Conservation (phyloP, 1,140 invertebrate genomes). For the Steinernema feltiae region DNA sequence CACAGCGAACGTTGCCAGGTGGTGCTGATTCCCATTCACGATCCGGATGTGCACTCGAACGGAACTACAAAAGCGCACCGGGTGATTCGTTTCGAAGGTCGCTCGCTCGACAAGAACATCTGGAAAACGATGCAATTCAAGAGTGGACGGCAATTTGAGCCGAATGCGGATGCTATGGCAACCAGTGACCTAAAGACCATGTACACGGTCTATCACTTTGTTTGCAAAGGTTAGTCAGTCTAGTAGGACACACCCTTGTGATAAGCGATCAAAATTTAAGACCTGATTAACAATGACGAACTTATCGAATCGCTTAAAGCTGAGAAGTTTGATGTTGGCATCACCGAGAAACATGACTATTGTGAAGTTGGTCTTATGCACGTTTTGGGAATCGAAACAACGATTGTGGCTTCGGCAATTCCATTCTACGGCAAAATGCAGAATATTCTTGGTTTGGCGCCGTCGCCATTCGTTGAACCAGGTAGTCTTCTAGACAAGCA, state of each 20-base stretch:
- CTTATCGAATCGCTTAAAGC: neutral
- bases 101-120: neutral
- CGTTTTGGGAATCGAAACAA: neutral
- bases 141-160: neutral
- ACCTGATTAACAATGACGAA: neutral
- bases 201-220: slow-evolving; percentile 4
- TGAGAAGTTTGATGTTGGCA: neutral
- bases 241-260: too few species aligned
- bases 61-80: neutral
- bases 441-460: neutral
- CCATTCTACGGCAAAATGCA: slow-evolving; percentile 4
- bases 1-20: neutral
- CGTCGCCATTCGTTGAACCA: neutral
- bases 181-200: neutral
- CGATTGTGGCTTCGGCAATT: neutral
- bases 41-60: slow-evolving; percentile 4
- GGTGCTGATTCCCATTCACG: slow-evolving; percentile 11
- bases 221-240: neutral
- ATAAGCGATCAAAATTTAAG: too few species aligned
- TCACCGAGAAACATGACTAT: neutral
- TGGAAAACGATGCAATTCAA: neutral
- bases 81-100: slow-evolving; percentile 4
- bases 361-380: neutral
- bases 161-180: neutral
- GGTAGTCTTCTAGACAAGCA: neutral